Evolutionary conservation across 2,888 invertebrate genomes (phyloP).

Genomic region (Ormyrus nitidulus): DNA sequence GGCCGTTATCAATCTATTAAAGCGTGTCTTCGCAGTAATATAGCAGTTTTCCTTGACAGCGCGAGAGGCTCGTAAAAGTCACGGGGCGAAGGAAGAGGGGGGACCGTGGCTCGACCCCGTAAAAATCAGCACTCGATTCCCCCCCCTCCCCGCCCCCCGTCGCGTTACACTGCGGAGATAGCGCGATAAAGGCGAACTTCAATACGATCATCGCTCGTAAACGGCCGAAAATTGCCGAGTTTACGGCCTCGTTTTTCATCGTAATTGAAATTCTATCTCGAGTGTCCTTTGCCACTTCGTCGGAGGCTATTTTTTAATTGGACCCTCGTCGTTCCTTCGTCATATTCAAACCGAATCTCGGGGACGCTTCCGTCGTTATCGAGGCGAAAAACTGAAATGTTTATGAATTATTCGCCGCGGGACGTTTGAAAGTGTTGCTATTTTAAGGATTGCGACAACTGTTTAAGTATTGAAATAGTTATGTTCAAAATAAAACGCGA

Average conservation of each 20-base stretch:
- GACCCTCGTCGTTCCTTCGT: too few relatives aligned
- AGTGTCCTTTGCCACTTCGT: background rate
- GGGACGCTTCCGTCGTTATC: too few relatives aligned
- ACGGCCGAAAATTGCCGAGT: conserved; percentile 31
- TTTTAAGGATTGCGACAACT: too few relatives aligned
- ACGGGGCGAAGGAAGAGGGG: too few relatives aligned
- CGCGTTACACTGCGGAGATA: conserved; percentile 9
- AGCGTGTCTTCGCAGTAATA: conserved; percentile 26
- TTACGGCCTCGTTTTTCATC: background rate
- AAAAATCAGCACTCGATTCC: conserved; percentile 45
- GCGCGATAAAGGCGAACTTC: conserved; percentile 25
- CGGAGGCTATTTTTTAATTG: background rate
- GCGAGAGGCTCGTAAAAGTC: conserved; percentile 37
- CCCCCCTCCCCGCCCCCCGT: background rate
- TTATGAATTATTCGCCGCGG: too few relatives aligned
- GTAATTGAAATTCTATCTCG: conserved; percentile 6
- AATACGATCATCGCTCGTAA: conserved; percentile 42
- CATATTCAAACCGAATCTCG: too few relatives aligned
- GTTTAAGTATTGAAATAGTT: too few relatives aligned
- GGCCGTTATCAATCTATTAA: conserved; percentile 42
- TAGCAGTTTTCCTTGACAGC: conserved; percentile 27
- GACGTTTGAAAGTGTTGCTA: too few relatives aligned
- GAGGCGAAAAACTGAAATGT: too few relatives aligned
- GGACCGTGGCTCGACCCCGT: background rate
- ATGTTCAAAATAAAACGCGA: too few relatives aligned